Base-by-base conservation (phyloP, 2,888 invertebrate species). In the Mythimna vitellina region DNA sequence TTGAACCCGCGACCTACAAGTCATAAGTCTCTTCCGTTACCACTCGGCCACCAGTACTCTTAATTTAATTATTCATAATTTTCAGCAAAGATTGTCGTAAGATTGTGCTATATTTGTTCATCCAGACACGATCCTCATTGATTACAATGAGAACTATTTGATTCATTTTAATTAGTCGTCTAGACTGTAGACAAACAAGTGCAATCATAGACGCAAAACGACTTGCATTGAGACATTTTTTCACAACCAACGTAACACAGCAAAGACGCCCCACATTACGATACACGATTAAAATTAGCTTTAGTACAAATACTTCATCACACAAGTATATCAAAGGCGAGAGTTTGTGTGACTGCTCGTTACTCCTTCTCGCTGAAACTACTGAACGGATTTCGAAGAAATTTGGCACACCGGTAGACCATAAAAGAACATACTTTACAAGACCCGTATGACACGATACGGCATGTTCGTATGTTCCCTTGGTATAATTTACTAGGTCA, bases 251-350 rank as follows among this genome's bases (percentile, higher is more conserved):
- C 35, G 17, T 54, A 32, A 58, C 17, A n/a, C 63, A 66, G 46
- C 32, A 69, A 80, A 61, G 29, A 22, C 35, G 61, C n/a, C 51
- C 17, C 20, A 68, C 22, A 64, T 82, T 69, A 70, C 67, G 58
- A 74, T 57, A 80, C 58, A 53, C 12, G 57, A 73, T 67, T 60
- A 58, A 22, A 66, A 69, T 68, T 67, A 46, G 51, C 69, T 64
- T 65, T 69, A 64, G 58, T 57, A 60, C 42, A 61, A 78, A 65
- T 57, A 57, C 38, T 70, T 65, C 64, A 72, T 66, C 14, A 14
- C 12, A 42, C 42, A 4, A 3, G 29, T 38, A 38, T 20, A 46
- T 14, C 6, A 46, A 46, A 46, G 20, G 6, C 46, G 12, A 6
- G 1, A 38, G 17, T 20, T 17, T 46, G 17, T 46, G 7, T 46